phyloP scores from a whole-genome alignment of 2,797 vertebrate species.

The Sebastes matsubarae region DNA sequence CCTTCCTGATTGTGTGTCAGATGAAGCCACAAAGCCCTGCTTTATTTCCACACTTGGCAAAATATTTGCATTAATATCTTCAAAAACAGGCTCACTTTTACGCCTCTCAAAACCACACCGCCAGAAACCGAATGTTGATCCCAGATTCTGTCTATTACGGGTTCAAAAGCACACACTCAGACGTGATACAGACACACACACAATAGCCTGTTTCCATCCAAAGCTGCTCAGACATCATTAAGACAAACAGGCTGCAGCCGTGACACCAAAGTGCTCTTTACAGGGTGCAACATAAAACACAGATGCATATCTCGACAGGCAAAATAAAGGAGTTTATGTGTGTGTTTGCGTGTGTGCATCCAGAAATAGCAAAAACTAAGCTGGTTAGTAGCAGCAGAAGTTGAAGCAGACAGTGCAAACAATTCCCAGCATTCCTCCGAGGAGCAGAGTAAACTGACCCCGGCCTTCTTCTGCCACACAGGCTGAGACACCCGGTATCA shows the following conservation, averaged over 20 bases:
- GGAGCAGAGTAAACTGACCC: conserved; percentile 61
- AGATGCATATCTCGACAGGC: conserved; percentile 19
- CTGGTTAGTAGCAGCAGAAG: conserved; percentile 27
- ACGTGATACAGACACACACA: neutral
- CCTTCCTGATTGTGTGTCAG: conserved; percentile 38
- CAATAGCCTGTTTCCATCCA: neutral
- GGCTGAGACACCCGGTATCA: neutral
- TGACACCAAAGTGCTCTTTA: conserved; percentile 9
- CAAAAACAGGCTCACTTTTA: conserved; percentile 33
- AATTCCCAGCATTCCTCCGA: conserved; percentile 72
- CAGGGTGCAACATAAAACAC: conserved; percentile 19
- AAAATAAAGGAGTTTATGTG: neutral
- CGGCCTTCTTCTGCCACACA: conserved; percentile 39
- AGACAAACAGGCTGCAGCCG: conserved; percentile 32
- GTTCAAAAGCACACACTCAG: conserved; percentile 18
- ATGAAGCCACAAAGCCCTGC: conserved; percentile 49
- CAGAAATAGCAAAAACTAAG: conserved; percentile 37
- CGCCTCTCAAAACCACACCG: conserved; percentile 4
- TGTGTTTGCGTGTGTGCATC: conserved; percentile 6
- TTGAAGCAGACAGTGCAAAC: conserved; percentile 71
- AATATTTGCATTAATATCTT: conserved; percentile 53
- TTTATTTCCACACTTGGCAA: conserved; percentile 62
- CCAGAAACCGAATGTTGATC: conserved; percentile 17
- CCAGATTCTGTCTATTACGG: conserved; percentile 53
- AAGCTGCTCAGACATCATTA: conserved; percentile 18